Evolutionary conservation across 23 tunicate genomes (phyloP).

Genomic region (Halocynthia aurantium): DNA sequence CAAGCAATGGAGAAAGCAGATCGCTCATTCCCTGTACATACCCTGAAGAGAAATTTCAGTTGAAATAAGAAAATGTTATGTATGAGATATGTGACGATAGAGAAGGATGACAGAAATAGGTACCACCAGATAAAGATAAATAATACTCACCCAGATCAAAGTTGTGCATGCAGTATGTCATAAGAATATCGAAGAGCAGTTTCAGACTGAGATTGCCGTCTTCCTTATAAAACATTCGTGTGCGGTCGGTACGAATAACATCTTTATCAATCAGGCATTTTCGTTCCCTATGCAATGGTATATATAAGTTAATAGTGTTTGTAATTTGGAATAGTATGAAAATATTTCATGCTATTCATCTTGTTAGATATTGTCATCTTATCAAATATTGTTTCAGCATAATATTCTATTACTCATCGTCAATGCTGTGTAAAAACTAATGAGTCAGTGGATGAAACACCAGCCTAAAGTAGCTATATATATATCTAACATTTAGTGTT

Average conservation of each 20-base stretch:
- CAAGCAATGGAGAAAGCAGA: slow-evolving; percentile 78
- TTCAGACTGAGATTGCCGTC: slow-evolving; percentile 43
- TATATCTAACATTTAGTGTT: background rate
- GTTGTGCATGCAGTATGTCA: slow-evolving; percentile 89
- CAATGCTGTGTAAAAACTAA: too few species aligned
- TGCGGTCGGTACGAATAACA: slow-evolving; percentile 77
- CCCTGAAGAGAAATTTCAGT: slow-evolving; percentile 29
- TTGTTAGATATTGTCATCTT: too few species aligned
- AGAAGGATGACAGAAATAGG: background rate
- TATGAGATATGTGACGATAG: background rate
- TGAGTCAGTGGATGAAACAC: background rate
- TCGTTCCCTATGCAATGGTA: slow-evolving; percentile 38
- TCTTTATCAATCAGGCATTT: slow-evolving; percentile 75
- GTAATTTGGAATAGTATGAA: too few species aligned
- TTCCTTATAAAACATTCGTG: slow-evolving; percentile 63
- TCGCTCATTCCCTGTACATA: slow-evolving; percentile 98
- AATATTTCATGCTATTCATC: too few species aligned
- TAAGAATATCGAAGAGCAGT: slow-evolving; percentile 55
- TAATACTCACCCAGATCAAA: slow-evolving; percentile 76
- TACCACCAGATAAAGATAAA: background rate
- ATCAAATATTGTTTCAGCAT: too few species aligned
- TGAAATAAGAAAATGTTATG: background rate
- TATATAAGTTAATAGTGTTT: too few species aligned
- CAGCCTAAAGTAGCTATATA: background rate
- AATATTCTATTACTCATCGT: too few species aligned